Percentiles rank a stretch among this genome's conserved stretches.
phyloP scores from a whole-genome alignment of 2,888 invertebrate genomes.

The Drosophila phalerata region DNA sequence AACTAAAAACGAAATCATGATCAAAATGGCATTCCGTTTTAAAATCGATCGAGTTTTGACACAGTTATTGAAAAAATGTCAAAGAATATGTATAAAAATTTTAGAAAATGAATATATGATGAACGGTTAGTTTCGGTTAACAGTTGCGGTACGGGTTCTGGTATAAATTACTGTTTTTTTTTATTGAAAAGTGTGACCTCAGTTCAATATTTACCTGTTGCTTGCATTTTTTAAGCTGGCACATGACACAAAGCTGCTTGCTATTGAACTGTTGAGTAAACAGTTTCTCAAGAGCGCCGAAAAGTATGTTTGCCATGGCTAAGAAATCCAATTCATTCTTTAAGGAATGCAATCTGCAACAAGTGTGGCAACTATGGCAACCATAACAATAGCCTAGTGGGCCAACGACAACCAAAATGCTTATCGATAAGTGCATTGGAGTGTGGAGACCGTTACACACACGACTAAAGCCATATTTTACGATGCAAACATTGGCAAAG shows the following conservation, averaged over 20 bases:
- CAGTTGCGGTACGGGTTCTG: too few species aligned
- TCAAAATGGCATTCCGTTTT: neutral
- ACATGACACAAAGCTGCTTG: slow-evolving; percentile 33
- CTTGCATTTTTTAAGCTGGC: neutral
- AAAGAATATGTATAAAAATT: neutral
- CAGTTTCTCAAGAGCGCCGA: slow-evolving; percentile 2
- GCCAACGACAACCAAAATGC: slow-evolving; percentile 17
- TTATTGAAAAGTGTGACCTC: neutral
- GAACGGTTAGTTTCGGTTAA: too few species aligned
- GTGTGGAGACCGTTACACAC: slow-evolving; percentile 34
- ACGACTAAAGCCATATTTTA: slow-evolving; percentile 68
- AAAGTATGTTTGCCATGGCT: slow-evolving; percentile 32
- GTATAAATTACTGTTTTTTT: neutral
- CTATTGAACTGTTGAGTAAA: slow-evolving; percentile 22
- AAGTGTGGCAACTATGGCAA: slow-evolving; percentile 55
- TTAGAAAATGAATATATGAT: neutral
- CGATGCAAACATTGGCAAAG: slow-evolving; percentile 64
- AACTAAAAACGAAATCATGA: too few species aligned
- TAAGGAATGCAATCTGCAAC: slow-evolving; percentile 40
- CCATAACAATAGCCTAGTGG: slow-evolving; percentile 16
- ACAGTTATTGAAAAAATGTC: too few species aligned
- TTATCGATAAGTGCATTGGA: slow-evolving; percentile 46
- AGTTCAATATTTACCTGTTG: neutral
- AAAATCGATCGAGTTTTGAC: too few species aligned
- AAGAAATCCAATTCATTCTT: slow-evolving; percentile 14